Percentiles rank a stretch among this genome's conserved stretches.
Evolutionary conservation across 1,140 invertebrate genomes (phyloP).

Genomic region (Panulirus ornatus): DNA sequence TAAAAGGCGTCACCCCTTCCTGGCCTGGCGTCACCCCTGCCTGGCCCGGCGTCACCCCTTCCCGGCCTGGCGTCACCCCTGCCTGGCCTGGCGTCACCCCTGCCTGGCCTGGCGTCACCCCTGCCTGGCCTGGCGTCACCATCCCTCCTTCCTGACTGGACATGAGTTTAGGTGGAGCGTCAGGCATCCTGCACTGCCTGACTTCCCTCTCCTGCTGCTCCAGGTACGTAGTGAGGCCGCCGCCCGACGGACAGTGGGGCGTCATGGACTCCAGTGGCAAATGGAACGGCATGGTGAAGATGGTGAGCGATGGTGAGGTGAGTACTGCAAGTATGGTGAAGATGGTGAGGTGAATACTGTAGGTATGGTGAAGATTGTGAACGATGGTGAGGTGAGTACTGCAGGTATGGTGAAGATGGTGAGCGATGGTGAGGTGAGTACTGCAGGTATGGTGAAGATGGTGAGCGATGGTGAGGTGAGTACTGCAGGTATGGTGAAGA

Average conservation of each 20-base stretch:
- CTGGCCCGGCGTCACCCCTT: too few species aligned
- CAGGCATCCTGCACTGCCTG: too few species aligned
- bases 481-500: neutral
- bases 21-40: too few species aligned
- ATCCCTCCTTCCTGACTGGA: too few species aligned
- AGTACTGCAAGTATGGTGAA: neutral
- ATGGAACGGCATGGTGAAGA: slow-evolving; percentile 77
- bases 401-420: neutral
- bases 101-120: too few species aligned
- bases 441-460: neutral
- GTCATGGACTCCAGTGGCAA: slow-evolving; percentile 46
- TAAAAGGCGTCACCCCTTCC: too few species aligned
- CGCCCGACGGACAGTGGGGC: slow-evolving; percentile 76
- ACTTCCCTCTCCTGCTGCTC: too few species aligned
- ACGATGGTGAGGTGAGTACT: slow-evolving; percentile 1
- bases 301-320: slow-evolving; percentile 75
- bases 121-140: too few species aligned
- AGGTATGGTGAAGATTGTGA: neutral
- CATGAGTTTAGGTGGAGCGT: too few species aligned
- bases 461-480: neutral
- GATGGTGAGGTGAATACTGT: neutral
- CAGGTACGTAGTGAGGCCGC: slow-evolving; percentile 80
- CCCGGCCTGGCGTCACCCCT: too few species aligned
- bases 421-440: neutral
- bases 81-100: too few species aligned